Percentiles rank a stretch among this genome's conserved stretches.
phyloP scores from a whole-genome alignment of 2,797 vertebrate genomes.

The Falco biarmicus region DNA sequence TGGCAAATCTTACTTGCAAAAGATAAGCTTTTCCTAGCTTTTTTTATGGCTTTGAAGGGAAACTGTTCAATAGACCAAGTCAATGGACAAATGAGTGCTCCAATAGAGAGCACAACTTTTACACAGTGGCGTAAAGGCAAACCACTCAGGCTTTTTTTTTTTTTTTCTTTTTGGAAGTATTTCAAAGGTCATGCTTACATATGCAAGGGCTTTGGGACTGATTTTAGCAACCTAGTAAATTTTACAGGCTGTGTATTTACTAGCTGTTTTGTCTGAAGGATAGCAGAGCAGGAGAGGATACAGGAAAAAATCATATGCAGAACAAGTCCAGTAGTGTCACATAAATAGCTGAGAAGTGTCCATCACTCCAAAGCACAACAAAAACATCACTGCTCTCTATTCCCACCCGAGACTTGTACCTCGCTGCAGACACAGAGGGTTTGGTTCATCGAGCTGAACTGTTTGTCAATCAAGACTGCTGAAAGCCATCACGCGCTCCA shows the following conservation, averaged over 20 bases:
- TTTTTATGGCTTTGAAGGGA: background rate
- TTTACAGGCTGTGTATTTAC: background rate
- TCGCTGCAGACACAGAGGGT: background rate
- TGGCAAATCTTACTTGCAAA: background rate
- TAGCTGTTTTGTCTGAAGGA: background rate
- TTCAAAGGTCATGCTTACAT: background rate
- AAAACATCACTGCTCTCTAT: background rate
- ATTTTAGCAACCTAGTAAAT: background rate
- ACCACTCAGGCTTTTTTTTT: too few species aligned
- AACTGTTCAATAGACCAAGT: background rate
- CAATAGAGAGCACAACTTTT: background rate
- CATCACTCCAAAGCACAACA: background rate
- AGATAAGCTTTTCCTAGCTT: background rate
- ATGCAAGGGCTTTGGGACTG: background rate
- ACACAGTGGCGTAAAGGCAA: background rate
- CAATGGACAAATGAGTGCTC: rapidly evolving
- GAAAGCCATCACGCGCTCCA: rapidly evolving
- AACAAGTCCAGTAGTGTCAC: background rate
- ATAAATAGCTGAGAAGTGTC: background rate
- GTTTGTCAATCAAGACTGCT: background rate
- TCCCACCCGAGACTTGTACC: background rate
- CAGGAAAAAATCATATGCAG: background rate
- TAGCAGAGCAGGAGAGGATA: background rate
- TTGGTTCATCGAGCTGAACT: background rate
- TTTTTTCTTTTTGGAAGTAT: background rate